These are phyloP conservation scores for Aporophyla nigra DNA, from an alignment of 2,888 invertebrate genomes.

Conservation along the genomic window DNA sequence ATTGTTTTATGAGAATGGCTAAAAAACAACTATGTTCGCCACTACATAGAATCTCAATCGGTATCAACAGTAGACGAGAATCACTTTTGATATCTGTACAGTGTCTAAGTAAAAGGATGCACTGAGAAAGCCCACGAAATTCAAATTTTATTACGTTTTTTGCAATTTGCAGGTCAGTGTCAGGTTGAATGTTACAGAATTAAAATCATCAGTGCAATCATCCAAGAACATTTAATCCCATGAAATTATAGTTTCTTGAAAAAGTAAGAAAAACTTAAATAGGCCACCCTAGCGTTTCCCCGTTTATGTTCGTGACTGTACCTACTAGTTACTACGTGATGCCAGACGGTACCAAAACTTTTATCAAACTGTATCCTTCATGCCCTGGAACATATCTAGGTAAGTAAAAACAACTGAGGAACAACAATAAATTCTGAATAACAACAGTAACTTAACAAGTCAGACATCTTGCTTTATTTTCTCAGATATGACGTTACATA, in stretches of 20 bases:
- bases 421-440: slow-evolving; percentile 30
- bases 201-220: too few species aligned
- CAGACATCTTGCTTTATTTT: neutral
- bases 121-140: too few species aligned
- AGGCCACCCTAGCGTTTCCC: too few species aligned
- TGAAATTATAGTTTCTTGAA: too few species aligned
- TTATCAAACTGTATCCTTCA: slow-evolving; percentile 14
- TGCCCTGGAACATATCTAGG: neutral
- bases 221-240: too few species aligned
- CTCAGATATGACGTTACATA: neutral
- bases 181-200: too few species aligned
- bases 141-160: too few species aligned
- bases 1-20: neutral
- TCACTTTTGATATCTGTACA: neutral
- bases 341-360: slow-evolving; percentile 25
- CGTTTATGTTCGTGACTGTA: neutral
- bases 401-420: slow-evolving; percentile 24
- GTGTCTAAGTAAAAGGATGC: too few species aligned
- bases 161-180: too few species aligned
- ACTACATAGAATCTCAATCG: neutral
- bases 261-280: too few species aligned
- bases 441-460: neutral
- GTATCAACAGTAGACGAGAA: too few species aligned
- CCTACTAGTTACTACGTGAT: slow-evolving; percentile 24
- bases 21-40: neutral